A percentile compares a stretch with the other conserved stretches of the same genome.
phyloP scores from a whole-genome alignment of 2,888 invertebrate genomes.

The Nemurella pictetii region DNA sequence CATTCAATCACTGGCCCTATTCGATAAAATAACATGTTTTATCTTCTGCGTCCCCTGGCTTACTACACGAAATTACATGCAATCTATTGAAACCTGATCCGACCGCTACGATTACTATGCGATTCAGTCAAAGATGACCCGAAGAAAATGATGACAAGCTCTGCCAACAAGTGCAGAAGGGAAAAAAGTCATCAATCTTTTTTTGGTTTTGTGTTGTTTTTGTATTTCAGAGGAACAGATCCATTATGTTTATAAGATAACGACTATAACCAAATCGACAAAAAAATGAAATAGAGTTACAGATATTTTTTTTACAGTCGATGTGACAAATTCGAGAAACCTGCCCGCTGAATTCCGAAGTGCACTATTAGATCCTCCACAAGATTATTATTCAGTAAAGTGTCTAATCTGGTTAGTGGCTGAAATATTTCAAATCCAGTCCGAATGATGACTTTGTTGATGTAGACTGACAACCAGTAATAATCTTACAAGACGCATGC shows the following conservation, averaged over 20 bases:
- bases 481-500: background rate
- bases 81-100: background rate
- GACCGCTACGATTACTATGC: background rate
- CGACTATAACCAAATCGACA: no score
- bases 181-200: no score
- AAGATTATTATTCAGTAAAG: background rate
- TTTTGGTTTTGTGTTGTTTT: no score
- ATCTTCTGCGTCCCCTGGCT: background rate
- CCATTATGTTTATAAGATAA: no score
- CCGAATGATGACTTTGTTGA: background rate
- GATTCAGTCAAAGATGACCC: no score
- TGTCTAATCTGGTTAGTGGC: background rate
- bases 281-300: no score
- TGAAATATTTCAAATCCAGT: background rate
- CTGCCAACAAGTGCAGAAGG: no score
- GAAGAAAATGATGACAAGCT: no score
- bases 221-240: no score
- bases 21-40: background rate
- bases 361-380: background rate
- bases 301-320: no score
- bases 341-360: background rate
- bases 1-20: constrained; percentile 20
- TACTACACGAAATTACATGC: background rate
- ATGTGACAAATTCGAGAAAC: no score
- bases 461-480: background rate